phyloP scores from a whole-genome alignment of 2,888 invertebrate species.

The Cosmia trapezina region DNA sequence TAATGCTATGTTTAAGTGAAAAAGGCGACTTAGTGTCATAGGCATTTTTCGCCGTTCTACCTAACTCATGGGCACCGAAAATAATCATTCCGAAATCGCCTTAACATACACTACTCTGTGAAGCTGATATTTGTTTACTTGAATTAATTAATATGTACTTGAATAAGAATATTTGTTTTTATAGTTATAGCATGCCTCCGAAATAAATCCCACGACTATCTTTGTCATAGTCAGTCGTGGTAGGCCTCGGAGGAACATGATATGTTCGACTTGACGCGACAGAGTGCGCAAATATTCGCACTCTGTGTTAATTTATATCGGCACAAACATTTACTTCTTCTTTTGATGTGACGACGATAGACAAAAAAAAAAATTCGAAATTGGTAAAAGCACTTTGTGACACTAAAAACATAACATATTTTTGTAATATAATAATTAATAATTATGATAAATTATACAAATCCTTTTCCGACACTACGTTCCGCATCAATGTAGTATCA shows the following conservation, averaged over 20 bases:
- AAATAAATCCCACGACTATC: slow-evolving; percentile 74
- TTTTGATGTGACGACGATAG: too few species aligned
- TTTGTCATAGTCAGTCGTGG: slow-evolving; percentile 65
- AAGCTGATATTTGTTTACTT: neutral
- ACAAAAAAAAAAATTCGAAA: too few species aligned
- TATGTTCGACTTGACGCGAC: slow-evolving; percentile 71
- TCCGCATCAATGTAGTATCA: too few species aligned
- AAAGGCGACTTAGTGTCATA: neutral
- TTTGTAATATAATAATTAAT: too few species aligned
- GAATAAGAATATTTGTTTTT: neutral
- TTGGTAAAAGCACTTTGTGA: too few species aligned
- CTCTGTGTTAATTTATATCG: slow-evolving; percentile 75
- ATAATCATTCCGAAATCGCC: neutral
- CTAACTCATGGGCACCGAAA: neutral
- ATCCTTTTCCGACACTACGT: too few species aligned
- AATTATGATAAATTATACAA: too few species aligned
- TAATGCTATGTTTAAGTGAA: too few species aligned
- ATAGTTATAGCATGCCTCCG: slow-evolving; percentile 60
- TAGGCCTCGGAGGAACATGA: slow-evolving; percentile 79
- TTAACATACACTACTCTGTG: neutral
- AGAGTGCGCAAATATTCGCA: slow-evolving; percentile 56
- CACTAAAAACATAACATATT: too few species aligned
- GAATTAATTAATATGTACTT: neutral
- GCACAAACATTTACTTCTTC: slow-evolving; percentile 49
- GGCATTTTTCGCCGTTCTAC: neutral